phyloP scores from a whole-genome alignment of 64 coral and sea anemone species.

The Pocillopora damicornis region DNA sequence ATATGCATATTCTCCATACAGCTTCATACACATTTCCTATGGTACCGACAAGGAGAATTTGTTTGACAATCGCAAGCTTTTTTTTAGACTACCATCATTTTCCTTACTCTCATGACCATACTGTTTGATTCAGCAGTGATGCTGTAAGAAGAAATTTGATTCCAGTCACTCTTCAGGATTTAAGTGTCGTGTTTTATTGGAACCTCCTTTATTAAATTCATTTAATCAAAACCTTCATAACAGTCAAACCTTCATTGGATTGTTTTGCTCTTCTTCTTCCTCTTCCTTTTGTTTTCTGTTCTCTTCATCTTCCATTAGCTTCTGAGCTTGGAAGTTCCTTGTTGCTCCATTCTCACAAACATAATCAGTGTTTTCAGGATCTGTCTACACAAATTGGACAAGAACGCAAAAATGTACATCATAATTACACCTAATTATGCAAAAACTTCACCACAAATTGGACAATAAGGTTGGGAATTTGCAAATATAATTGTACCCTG shows the following conservation, averaged over 20 bases:
- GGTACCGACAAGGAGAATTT: too few species aligned
- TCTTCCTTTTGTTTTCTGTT: slow-evolving; percentile 68
- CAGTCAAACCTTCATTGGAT: slow-evolving; percentile 87
- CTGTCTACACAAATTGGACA: slow-evolving; percentile 60
- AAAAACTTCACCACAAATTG: not conserved
- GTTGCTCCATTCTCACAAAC: slow-evolving; percentile 98
- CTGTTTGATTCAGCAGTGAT: too few species aligned
- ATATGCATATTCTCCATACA: too few species aligned
- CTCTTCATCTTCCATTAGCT: slow-evolving; percentile 84
- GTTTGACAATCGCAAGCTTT: too few species aligned
- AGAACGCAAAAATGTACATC: not conserved
- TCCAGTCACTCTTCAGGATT: too few species aligned
- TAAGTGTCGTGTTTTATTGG: too few species aligned
- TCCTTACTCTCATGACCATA: too few species aligned
- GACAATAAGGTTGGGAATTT: not conserved
- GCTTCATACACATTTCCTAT: not conserved
- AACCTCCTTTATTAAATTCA: too few species aligned
- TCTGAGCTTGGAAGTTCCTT: slow-evolving; percentile 92
- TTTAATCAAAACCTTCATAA: too few species aligned
- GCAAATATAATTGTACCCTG: too few species aligned
- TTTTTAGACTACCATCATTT: too few species aligned
- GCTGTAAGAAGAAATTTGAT: too few species aligned
- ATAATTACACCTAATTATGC: not conserved
- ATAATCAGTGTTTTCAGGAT: slow-evolving; percentile 97
- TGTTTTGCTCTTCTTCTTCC: slow-evolving; percentile 94